Percentiles rank a stretch among this genome's conserved stretches.
Evolutionary conservation across 2,797 vertebrate species (phyloP).

Genomic region (Prionace glauca): DNA sequence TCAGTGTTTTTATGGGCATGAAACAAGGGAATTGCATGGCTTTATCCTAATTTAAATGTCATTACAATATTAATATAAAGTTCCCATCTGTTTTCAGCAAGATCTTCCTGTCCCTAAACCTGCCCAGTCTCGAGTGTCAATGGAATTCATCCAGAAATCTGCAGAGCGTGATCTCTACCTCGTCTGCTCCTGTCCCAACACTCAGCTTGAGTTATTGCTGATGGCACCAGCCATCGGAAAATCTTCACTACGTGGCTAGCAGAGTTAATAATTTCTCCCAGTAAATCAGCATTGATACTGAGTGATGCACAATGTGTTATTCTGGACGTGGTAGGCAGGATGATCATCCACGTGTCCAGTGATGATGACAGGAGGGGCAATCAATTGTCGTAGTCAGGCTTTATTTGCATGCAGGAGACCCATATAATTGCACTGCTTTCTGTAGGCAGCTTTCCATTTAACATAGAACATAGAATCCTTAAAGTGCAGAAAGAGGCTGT

Average conservation of each 20-base stretch:
- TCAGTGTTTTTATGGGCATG: not conserved
- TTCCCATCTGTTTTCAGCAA: not conserved
- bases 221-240: not conserved
- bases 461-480: too few species aligned
- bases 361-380: not conserved
- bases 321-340: not conserved
- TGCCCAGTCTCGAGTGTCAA: not conserved
- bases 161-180: not conserved
- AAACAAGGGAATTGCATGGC: not conserved
- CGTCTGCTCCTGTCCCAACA: not conserved
- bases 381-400: not conserved
- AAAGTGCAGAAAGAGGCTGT: too few species aligned
- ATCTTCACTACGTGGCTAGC: not conserved
- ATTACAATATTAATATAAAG: not conserved
- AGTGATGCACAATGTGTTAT: not conserved
- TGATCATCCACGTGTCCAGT: not conserved
- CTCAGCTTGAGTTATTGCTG: not conserved
- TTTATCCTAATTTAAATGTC: not conserved
- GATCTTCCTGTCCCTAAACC: not conserved
- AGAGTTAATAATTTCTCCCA: not conserved
- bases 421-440: not conserved
- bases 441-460: not conserved
- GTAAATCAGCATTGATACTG: not conserved
- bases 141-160: not conserved
- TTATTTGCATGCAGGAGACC: not conserved